A percentile compares a stretch with the other conserved stretches of the same genome.
Conservation (phyloP, 1,140 invertebrate species). For the Riptortus pedestris region DNA sequence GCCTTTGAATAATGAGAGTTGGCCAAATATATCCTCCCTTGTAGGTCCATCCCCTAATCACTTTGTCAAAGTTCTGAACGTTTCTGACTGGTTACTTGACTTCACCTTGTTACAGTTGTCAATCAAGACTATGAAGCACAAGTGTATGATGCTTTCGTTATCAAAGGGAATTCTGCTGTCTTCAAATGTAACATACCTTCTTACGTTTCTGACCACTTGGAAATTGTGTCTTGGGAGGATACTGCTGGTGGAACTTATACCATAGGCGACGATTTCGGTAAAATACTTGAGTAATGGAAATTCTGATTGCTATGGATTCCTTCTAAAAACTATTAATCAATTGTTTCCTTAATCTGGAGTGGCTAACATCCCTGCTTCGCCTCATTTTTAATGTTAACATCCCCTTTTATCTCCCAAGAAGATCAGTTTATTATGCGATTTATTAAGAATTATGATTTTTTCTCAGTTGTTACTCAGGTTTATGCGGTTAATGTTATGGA, state of each 20-base stretch:
- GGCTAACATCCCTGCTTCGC: not conserved
- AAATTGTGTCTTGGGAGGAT: constrained; percentile 72
- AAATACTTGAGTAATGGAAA: no score
- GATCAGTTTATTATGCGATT: no score
- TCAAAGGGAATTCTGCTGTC: constrained; percentile 81
- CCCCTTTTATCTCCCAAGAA: no score
- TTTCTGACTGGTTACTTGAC: not conserved
- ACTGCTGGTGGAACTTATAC: constrained; percentile 47
- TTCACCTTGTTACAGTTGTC: constrained; percentile 54
- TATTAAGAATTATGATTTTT: no score
- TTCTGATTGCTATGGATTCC: no score
- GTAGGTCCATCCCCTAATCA: not conserved
- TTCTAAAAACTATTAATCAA: not conserved
- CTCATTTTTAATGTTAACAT: no score
- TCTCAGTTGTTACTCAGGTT: constrained; percentile 72
- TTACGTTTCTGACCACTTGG: constrained; percentile 70
- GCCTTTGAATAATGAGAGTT: no score
- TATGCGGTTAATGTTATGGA: constrained; percentile 85
- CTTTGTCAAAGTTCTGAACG: not conserved
- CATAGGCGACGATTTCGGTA: constrained; percentile 40
- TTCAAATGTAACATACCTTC: constrained; percentile 85
- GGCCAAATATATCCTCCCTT: not conserved
- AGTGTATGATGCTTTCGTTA: constrained; percentile 86
- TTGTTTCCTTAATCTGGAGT: constrained; percentile 2
- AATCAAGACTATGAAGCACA: constrained; percentile 83